Percentiles rank a stretch among this genome's conserved stretches.
phyloP scores from a whole-genome alignment of 35 echinoderm and acorn worm genomes.

The Apostichopus parvimensis region DNA sequence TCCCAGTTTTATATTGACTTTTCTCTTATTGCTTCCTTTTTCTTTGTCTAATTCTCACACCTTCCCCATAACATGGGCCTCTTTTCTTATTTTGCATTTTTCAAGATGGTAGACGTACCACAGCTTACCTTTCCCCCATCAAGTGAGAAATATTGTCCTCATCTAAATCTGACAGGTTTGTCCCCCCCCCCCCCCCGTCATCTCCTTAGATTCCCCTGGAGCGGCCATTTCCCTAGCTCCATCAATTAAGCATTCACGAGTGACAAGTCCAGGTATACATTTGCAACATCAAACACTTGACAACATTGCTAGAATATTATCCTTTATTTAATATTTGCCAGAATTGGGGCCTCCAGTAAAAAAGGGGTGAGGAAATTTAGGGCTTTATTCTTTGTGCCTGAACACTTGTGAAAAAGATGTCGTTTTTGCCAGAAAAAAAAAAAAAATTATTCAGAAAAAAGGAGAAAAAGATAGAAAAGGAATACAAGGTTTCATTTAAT shows the following conservation, averaged over 20 bases:
- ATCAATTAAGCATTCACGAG: conserved; percentile 38
- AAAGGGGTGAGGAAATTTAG: background rate
- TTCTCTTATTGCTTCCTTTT: too few relatives aligned
- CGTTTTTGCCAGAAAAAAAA: background rate
- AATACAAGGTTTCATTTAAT: conserved; percentile 45
- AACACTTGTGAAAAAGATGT: conserved; percentile 14
- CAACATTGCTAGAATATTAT: conserved; percentile 31
- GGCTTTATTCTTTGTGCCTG: conserved; percentile 16
- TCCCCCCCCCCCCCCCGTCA: background rate
- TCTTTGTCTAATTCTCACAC: background rate
- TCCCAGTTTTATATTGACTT: too few relatives aligned
- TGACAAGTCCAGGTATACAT: conserved; percentile 52
- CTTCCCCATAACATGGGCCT: background rate
- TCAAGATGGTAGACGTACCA: background rate
- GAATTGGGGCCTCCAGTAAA: conserved; percentile 1
- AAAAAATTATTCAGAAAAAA: background rate
- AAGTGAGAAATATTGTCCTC: conserved; percentile 19
- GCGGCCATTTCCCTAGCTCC: background rate
- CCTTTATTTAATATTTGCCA: conserved; percentile 45
- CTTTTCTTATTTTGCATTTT: background rate
- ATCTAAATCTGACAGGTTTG: conserved; percentile 37
- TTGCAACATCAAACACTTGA: conserved; percentile 27
- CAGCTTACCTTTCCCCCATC: conserved; percentile 15
- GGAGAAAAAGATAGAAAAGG: background rate
- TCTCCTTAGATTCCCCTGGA: background rate